phyloP scores from a whole-genome alignment of 2,797 vertebrate genomes.

The Carapus acus region DNA sequence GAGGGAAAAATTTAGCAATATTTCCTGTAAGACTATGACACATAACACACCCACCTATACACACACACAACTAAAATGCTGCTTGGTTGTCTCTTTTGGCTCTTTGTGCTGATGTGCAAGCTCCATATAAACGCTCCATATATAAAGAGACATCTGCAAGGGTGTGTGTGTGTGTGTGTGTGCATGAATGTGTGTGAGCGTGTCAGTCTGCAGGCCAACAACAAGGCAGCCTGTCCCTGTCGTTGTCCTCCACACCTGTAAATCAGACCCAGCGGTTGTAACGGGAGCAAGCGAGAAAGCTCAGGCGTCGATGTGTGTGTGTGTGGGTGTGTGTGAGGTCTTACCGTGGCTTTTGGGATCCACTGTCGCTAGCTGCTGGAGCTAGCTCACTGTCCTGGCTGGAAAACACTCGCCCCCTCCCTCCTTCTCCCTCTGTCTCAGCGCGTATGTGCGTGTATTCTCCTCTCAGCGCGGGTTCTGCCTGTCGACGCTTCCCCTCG shows the following conservation, averaged over 20 bases:
- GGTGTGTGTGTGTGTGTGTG: too few relatives aligned
- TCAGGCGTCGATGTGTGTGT: slow-evolving; percentile 11
- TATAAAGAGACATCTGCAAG: too few relatives aligned
- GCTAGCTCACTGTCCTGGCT: slow-evolving; percentile 73
- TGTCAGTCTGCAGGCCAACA: slow-evolving; percentile 50
- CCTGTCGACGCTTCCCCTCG: slow-evolving; percentile 42
- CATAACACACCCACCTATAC: too few relatives aligned
- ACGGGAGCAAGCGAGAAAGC: background rate
- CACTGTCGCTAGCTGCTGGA: slow-evolving; percentile 73
- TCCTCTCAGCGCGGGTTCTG: slow-evolving; percentile 65
- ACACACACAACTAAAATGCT: too few relatives aligned
- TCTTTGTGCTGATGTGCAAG: too few relatives aligned
- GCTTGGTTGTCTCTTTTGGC: too few relatives aligned
- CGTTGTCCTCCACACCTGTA: slow-evolving; percentile 33
- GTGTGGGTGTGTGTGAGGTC: slow-evolving; percentile 61
- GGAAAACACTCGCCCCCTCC: slow-evolving; percentile 50
- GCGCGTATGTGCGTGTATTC: slow-evolving; percentile 35
- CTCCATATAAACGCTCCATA: too few relatives aligned
- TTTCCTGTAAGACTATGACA: too few relatives aligned
- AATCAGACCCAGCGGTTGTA: background rate
- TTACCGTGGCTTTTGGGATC: slow-evolving; percentile 77
- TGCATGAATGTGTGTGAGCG: too few relatives aligned
- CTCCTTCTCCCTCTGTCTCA: slow-evolving; percentile 59
- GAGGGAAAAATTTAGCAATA: too few relatives aligned
- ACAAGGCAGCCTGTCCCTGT: slow-evolving; percentile 52